Conservation (phyloP, 1,140 invertebrate genomes). For the Berghia stephanieae region DNA sequence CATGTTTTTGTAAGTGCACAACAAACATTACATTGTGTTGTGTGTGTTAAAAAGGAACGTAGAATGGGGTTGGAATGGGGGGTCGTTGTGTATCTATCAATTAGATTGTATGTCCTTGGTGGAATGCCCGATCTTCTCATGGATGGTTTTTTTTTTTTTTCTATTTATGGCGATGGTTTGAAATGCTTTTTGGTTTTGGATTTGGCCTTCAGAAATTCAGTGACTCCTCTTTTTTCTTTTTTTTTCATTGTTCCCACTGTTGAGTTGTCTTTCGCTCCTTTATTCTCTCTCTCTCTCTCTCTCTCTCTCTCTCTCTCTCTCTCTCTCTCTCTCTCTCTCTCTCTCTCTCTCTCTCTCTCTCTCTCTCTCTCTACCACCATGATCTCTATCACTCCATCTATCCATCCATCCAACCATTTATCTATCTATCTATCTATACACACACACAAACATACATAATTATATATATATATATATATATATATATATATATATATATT, state of each 20-base stretch:
- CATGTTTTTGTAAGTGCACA: too few relatives aligned
- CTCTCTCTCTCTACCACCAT: neutral
- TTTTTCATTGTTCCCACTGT: neutral
- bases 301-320: constrained; percentile 29
- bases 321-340: constrained; percentile 27
- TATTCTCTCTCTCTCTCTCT: constrained; percentile 23
- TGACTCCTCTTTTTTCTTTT: neutral
- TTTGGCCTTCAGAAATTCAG: too few relatives aligned
- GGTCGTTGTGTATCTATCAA: neutral
- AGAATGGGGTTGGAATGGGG: neutral
- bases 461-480: too few relatives aligned
- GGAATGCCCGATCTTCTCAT: neutral
- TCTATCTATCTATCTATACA: neutral
- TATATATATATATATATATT: too few relatives aligned
- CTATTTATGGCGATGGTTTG: too few relatives aligned
- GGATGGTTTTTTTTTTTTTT: too few relatives aligned
- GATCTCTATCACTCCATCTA: neutral
- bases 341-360: constrained; percentile 22
- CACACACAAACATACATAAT: too few relatives aligned
- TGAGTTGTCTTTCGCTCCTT: neutral
- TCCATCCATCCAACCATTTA: neutral
- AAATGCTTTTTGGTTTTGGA: too few relatives aligned
- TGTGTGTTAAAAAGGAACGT: neutral
- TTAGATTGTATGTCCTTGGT: neutral
- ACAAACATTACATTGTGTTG: too few relatives aligned